Percentiles rank a stretch among this genome's conserved stretches.
These are phyloP conservation scores for Liposcelis brunnea DNA, from an alignment of 2,888 invertebrate genomes.

Conservation along the genomic window DNA sequence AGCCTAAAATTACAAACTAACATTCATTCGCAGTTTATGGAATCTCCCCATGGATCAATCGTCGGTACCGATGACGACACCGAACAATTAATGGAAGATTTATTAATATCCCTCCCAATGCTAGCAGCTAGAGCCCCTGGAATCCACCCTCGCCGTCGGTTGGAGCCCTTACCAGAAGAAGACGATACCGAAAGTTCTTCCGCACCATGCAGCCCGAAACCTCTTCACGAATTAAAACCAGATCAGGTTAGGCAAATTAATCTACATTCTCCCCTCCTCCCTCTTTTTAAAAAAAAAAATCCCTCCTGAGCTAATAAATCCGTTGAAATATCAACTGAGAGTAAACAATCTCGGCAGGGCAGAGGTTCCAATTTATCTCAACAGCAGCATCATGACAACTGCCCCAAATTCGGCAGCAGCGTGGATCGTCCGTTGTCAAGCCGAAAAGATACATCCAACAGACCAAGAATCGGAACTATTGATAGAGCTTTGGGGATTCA, in stretches of 20 bases:
- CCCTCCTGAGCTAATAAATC: no score
- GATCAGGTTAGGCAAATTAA: conserved; percentile 18
- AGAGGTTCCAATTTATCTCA: conserved; percentile 2
- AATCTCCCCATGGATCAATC: conserved; percentile 12
- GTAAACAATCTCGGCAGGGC: conserved; percentile 1
- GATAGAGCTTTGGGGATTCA: conserved; percentile 18
- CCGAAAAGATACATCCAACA: conserved; percentile 1
- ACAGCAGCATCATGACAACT: conserved; percentile 9
- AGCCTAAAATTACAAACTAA: no score
- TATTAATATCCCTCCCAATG: conserved; percentile 58
- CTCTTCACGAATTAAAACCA: conserved; percentile 24
- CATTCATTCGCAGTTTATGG: conserved; percentile 8
- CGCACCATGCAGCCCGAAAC: conserved; percentile 27
- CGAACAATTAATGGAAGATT: conserved; percentile 66
- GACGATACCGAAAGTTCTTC: conserved; percentile 36
- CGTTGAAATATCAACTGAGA: no score
- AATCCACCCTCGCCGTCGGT: conserved; percentile 48
- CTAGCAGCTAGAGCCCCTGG: conserved; percentile 54
- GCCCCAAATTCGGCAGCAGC: conserved; percentile 4
- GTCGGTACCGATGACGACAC: conserved; percentile 41
- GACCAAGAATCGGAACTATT: conserved; percentile 7
- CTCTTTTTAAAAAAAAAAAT: no score
- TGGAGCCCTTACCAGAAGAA: conserved; percentile 71
- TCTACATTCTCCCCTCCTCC: no score
- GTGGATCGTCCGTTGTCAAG: background rate